Evolutionary conservation across 2,888 invertebrate species (phyloP).

Genomic region (Smittia sp.): DNA sequence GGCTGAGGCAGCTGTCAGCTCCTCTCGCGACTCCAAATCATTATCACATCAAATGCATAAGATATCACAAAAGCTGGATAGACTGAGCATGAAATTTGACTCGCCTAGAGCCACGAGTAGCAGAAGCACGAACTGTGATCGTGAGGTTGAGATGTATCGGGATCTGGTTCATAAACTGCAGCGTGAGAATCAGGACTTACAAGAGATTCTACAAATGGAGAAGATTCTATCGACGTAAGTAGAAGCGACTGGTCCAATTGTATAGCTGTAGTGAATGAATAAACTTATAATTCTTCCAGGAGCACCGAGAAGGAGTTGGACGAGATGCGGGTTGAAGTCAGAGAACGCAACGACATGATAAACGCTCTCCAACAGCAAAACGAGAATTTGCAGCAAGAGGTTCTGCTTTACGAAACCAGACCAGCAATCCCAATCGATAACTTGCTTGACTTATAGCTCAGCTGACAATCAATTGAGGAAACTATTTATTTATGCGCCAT

Average conservation of each 20-base stretch:
- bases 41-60: background rate
- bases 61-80: background rate
- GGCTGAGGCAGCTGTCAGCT: background rate
- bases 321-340: background rate
- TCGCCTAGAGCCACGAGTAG: too few relatives aligned
- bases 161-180: background rate
- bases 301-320: conserved; percentile 11
- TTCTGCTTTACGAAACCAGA: background rate
- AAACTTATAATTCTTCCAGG: background rate
- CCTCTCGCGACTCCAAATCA: background rate
- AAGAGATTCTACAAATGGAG: background rate
- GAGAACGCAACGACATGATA: conserved; percentile 9
- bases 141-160: background rate
- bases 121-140: too few relatives aligned
- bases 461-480: too few relatives aligned
- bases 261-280: background rate
- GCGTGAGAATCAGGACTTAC: background rate
- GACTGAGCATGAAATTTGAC: background rate
- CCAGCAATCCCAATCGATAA: background rate
- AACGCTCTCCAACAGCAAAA: background rate
- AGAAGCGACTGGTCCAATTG: background rate
- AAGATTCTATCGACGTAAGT: conserved; percentile 8
- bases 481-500: too few relatives aligned
- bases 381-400: background rate
- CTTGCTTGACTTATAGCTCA: background rate